These are phyloP conservation scores for Cacoxenus indagator DNA, from an alignment of 2,888 invertebrate genomes.

Conservation along the genomic window DNA sequence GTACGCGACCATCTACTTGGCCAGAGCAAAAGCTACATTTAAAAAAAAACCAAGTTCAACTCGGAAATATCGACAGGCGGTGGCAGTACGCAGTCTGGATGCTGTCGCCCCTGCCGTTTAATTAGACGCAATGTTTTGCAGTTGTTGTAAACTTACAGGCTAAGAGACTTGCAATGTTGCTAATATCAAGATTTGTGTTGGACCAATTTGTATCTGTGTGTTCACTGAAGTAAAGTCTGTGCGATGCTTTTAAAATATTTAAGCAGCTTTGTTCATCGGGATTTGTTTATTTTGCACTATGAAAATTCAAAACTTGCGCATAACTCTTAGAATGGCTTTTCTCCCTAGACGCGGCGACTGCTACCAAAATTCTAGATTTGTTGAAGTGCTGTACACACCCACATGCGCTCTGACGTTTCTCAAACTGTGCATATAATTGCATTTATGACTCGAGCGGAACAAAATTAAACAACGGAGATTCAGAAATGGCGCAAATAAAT, in stretches of 20 bases:
- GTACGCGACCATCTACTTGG: slow-evolving; percentile 6
- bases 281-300: slow-evolving; percentile 45
- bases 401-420: no score
- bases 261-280: slow-evolving; percentile 56
- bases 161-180: background rate
- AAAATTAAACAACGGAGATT: no score
- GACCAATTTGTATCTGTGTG: background rate
- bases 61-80: background rate
- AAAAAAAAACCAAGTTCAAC: background rate
- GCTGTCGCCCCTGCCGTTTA: background rate
- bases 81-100: background rate
- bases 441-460: no score
- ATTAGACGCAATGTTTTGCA: slow-evolving; percentile 12
- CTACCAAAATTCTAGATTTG: no score
- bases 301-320: slow-evolving; percentile 8
- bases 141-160: background rate
- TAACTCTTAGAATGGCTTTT: no score
- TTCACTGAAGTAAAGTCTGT: background rate
- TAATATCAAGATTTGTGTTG: background rate
- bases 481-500: no score
- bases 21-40: background rate
- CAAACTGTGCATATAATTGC: no score
- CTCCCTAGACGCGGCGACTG: no score
- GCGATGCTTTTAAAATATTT: slow-evolving; percentile 49
- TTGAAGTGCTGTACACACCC: no score